Conservation (phyloP, 2,797 vertebrate genomes). For the Enteromius paludinosus region DNA sequence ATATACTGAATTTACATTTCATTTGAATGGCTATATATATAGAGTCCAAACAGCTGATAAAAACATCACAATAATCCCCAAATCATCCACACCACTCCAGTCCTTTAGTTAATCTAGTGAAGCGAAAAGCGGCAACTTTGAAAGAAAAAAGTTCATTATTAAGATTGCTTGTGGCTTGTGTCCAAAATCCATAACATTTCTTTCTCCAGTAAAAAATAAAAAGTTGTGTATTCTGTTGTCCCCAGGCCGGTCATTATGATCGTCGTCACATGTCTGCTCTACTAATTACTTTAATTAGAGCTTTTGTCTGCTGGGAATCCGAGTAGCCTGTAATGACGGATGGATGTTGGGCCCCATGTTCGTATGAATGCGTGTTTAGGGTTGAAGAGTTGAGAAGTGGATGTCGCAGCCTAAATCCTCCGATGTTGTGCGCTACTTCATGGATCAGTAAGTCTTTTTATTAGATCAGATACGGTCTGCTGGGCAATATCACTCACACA, state of each 20-base stretch:
- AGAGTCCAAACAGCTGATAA: not conserved
- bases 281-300: constrained; percentile 6
- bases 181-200: not conserved
- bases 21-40: not conserved
- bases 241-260: not conserved
- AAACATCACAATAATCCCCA: not conserved
- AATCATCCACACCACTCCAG: not conserved
- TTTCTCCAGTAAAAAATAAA: not conserved
- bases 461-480: constrained; percentile 53
- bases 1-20: not conserved
- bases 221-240: not conserved
- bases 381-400: constrained; percentile 27
- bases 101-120: not conserved
- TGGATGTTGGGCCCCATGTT: not conserved
- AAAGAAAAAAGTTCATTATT: not conserved
- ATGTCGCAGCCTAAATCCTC: constrained; percentile 26
- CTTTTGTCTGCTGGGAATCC: constrained; percentile 8
- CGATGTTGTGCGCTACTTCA: constrained; percentile 35
- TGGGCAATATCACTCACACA: constrained; percentile 34
- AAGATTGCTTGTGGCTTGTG: not conserved
- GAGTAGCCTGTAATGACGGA: not conserved
- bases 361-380: constrained; percentile 6
- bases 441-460: constrained; percentile 50
- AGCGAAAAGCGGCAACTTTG: not conserved
- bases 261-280: constrained; percentile 6